These are phyloP conservation scores for Drosophila nasuta DNA, from an alignment of 1,140 invertebrate species.

Conservation along the genomic window DNA sequence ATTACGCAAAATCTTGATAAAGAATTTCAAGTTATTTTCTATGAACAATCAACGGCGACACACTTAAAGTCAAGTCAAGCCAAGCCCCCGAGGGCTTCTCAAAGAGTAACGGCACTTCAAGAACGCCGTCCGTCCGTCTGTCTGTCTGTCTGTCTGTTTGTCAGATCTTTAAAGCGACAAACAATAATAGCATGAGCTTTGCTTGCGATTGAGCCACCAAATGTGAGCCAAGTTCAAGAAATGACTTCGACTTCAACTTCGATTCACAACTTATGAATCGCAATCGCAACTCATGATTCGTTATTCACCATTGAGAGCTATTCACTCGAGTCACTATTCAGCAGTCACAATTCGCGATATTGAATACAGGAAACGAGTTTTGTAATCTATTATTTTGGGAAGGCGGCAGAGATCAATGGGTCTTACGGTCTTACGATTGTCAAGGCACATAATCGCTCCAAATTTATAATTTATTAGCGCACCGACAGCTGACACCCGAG, in stretches of 20 bases:
- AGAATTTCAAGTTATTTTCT: conserved; percentile 42
- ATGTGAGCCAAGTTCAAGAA: conserved; percentile 49
- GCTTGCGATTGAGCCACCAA: conserved; percentile 60
- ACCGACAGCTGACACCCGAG: conserved; percentile 60
- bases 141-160: not conserved
- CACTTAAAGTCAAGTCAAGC: conserved; percentile 33
- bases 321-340: conserved; percentile 3
- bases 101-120: conserved; percentile 57
- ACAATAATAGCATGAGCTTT: not conserved
- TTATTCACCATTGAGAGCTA: not conserved
- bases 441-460: conserved; percentile 71
- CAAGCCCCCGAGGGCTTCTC: conserved; percentile 28
- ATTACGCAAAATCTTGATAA: conserved; percentile 59
- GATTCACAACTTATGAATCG: conserved; percentile 15
- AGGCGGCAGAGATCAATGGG: conserved; percentile 70
- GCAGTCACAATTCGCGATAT: conserved; percentile 26
- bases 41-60: conserved; percentile 42
- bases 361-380: conserved; percentile 67
- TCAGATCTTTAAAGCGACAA: not conserved
- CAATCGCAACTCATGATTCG: conserved; percentile 22
- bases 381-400: conserved; percentile 19
- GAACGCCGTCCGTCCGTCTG: conserved; percentile 22
- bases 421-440: conserved; percentile 45
- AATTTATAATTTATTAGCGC: conserved; percentile 76
- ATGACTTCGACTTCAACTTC: not conserved